Base-by-base conservation (phyloP, 1,140 invertebrate species). In the Lucilia cuprina region DNA sequence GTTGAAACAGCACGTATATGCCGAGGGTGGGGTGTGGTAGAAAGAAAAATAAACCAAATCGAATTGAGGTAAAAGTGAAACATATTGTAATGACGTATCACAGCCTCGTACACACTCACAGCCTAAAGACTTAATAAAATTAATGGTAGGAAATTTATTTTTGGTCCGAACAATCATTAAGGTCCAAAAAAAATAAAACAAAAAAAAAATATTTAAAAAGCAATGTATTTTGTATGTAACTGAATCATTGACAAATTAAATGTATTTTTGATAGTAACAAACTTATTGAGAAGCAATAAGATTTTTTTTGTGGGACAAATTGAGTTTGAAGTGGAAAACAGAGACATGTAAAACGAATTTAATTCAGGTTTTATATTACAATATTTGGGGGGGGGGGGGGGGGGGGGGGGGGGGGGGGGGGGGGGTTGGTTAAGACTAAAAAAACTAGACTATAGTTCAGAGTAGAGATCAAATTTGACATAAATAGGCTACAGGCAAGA, bases 61-160 rank as follows among this genome's bases (percentile, higher is more conserved):
- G 50, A 17, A 55, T 25, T 4, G n/a, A 70, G 65, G 65, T 70
- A 25, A 21, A n/a, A 17, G 55, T 21, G 21, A 19, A 70, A 70
- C 65, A 70, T 70, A 70, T 70, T 70, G 65, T 5, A 70, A 21
- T 70, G 65, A 70, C 65, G 65, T 70, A 70, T 70, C n/a, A n/a
- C 7, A 70, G 9, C 9, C 13, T 49, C 13, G 49, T 14, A 55
- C 50, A 55, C 17, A 17, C 50, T 17, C 9, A 55, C 50, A 5
- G n/a, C 65, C 25, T 1, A 25, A 19, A n/a, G 19, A 70, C 65
- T 70, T 70, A 21, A 19, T 70, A 19, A 70, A 70, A 70, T 21
- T 70, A 70, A 70, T 70, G 65, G 65, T n/a, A 70, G 19, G n/a
- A 70, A 70, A 21, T 70, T 70, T 60, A 60, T 60, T 60, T 30